Evolutionary conservation across 2,797 vertebrate species (phyloP), one percentile per base, ranked within the genome.

Genomic region (Loriculus beryllinus): DNA sequence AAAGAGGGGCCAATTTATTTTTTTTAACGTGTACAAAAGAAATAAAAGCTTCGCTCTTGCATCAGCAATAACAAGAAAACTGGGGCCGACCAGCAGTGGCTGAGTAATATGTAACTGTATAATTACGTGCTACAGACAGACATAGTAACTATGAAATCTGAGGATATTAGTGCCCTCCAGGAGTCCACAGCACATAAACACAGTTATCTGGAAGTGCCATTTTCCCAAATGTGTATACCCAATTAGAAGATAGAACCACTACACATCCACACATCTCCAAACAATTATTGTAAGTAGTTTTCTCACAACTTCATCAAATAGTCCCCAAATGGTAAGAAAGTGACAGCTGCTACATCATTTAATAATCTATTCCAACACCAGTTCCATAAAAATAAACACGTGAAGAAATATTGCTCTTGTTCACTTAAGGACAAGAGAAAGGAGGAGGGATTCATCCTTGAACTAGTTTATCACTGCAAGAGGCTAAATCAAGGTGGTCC

Each of bases 111-210:
- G 3, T 19, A 92, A 78, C 12, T 84, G 17, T 3, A 35, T 51
- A 86, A 96, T 94, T 90, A 49, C 10, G 31, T 65, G 67, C 78
- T 75, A 31, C 65, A 95, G 93, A 49, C 82, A 94, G 54, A 86
- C 76, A 65, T 3, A 71, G 48, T 40, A 52, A 81, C 54, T 18
- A 74, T 70, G 59, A 85, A 85, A 90, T 65, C 1, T 43, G 42
- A 87, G 33, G 75, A n/a, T 43, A 88, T 87, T 67, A 18, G 39
- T 81, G 56, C 48, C 59, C 70, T 88, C 60, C 31, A 64, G 62
- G 79, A 92, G 56, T 2, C 67, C 75, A 28, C 47, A 33, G 51
- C 16, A 68, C 71, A 72, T 25, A 64, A 89, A 84, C 28, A 63
- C 25, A n/a, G 35, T 22, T 48, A 67, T 16, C 4, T 6, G 82